These are phyloP conservation scores for Chaitophorus viminalis DNA, from an alignment of 2,888 invertebrate species.

Conservation along the genomic window DNA sequence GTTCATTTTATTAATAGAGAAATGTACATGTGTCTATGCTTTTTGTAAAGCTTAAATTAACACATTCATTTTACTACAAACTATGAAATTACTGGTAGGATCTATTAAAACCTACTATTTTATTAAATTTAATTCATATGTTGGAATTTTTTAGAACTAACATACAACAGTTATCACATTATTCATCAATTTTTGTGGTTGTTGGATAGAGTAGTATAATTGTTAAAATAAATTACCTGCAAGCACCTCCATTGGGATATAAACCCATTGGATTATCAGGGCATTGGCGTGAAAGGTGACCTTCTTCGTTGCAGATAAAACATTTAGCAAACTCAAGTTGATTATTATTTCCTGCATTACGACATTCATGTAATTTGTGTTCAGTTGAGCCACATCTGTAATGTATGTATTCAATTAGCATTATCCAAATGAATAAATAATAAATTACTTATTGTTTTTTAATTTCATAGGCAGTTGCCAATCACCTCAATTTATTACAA, in stretches of 20 bases:
- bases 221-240: conserved; percentile 69
- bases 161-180: too few relatives aligned
- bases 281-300: conserved; percentile 88
- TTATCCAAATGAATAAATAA: not conserved
- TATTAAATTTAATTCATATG: too few relatives aligned
- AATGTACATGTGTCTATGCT: too few relatives aligned
- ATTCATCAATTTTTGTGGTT: too few relatives aligned
- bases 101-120: too few relatives aligned
- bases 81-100: too few relatives aligned
- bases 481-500: too few relatives aligned
- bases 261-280: conserved; percentile 87
- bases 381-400: conserved; percentile 92
- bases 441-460: not conserved
- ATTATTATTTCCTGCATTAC: conserved; percentile 74
- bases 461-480: not conserved
- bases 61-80: too few relatives aligned
- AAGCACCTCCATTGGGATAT: conserved; percentile 86
- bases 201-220: too few relatives aligned
- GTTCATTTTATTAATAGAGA: not conserved
- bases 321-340: conserved; percentile 83
- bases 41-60: too few relatives aligned
- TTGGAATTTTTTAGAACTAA: too few relatives aligned
- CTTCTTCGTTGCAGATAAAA: conserved; percentile 87
- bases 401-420: conserved; percentile 80
- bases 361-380: conserved; percentile 80